These are phyloP conservation scores for Flabesymbios commensalis DNA, from an alignment of 2,888 invertebrate species.

Conservation along the genomic window DNA sequence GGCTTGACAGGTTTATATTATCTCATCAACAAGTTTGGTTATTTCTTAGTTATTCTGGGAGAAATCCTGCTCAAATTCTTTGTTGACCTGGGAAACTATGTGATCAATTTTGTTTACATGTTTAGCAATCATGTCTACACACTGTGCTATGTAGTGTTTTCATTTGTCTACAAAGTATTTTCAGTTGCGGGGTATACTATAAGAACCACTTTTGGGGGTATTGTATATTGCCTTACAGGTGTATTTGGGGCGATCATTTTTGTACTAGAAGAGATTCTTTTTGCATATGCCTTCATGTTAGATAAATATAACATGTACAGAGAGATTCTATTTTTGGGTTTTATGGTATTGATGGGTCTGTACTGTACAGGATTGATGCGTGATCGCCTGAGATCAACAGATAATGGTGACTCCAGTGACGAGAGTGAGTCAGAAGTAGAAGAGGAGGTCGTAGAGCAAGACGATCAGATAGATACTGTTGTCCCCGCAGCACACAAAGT, in stretches of 20 bases:
- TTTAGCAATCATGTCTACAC: conserved; percentile 23
- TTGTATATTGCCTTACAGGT: conserved; percentile 20
- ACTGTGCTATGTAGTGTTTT: conserved; percentile 24
- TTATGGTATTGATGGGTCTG: conserved; percentile 25
- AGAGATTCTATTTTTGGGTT: conserved; percentile 32
- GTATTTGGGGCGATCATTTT: conserved; percentile 29
- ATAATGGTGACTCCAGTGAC: background rate
- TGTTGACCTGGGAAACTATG: conserved; percentile 21
- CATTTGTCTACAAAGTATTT: conserved; percentile 25
- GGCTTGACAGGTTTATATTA: conserved; percentile 17
- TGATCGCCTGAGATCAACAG: conserved; percentile 11
- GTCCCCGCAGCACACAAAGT: background rate
- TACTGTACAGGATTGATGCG: conserved; percentile 34
- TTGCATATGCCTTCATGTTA: conserved; percentile 32
- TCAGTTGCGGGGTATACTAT: conserved; percentile 16
- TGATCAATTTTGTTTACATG: conserved; percentile 21
- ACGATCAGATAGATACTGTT: background rate
- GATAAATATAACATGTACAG: conserved; percentile 38
- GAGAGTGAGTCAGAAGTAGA: conserved; percentile 4
- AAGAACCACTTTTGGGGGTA: conserved; percentile 6
- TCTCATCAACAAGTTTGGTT: background rate
- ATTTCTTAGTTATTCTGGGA: conserved; percentile 16
- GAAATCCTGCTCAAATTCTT: conserved; percentile 28
- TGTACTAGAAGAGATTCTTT: conserved; percentile 25
- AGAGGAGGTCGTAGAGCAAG: conserved; percentile 3